A percentile compares a stretch with the other conserved stretches of the same genome.
Conservation (phyloP, 2,797 vertebrate genomes). For the Argya squamiceps region DNA sequence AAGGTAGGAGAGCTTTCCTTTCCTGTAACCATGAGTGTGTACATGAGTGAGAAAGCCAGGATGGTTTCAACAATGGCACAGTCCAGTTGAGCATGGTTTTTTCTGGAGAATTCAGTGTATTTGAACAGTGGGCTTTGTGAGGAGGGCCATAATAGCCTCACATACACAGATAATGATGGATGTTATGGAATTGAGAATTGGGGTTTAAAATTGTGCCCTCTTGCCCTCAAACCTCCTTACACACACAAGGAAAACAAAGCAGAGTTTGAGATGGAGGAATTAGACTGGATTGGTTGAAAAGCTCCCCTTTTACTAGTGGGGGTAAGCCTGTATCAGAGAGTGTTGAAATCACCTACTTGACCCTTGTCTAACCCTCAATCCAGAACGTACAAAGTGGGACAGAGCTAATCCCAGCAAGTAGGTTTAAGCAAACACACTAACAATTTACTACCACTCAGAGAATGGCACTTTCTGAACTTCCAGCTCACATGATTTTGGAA, state of each 20-base stretch:
- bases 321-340: conserved; percentile 70
- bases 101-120: not conserved
- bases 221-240: conserved; percentile 65
- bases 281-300: conserved; percentile 48
- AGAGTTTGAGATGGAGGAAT: conserved; percentile 47
- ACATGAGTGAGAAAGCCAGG: not conserved
- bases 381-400: conserved; percentile 64
- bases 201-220: conserved; percentile 67
- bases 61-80: not conserved
- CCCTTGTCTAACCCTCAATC: conserved; percentile 74
- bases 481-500: not conserved
- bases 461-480: conserved; percentile 4
- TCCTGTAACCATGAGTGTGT: not conserved
- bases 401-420: conserved; percentile 74
- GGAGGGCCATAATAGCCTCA: conserved; percentile 4
- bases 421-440: conserved; percentile 76
- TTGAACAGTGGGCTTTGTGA: conserved; percentile 63
- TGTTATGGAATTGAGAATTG: conserved; percentile 58
- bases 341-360: conserved; percentile 80
- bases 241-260: conserved; percentile 70
- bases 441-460: conserved; percentile 11
- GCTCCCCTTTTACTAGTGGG: conserved; percentile 38
- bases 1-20: not conserved
- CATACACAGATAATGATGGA: conserved; percentile 63
- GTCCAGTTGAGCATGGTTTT: not conserved